Evolutionary conservation across 2,797 vertebrate species (phyloP).

Genomic region (Megalops cyprinoides): DNA sequence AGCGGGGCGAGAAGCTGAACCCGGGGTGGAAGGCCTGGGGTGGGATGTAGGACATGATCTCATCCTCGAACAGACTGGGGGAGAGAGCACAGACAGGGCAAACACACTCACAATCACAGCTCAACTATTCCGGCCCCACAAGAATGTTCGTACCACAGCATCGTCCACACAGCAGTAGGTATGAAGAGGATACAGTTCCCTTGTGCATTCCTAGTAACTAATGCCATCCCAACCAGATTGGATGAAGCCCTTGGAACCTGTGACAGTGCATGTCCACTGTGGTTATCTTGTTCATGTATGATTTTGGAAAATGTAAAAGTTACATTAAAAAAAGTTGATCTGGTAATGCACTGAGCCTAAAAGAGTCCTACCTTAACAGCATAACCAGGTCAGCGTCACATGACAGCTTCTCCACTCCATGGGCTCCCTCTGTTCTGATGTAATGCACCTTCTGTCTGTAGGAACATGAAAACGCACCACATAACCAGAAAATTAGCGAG

Average conservation of each 20-base stretch:
- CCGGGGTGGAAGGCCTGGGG: constrained; percentile 82
- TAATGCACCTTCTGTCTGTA: constrained; percentile 89
- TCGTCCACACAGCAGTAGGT: no score
- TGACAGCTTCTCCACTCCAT: constrained; percentile 84
- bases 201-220: no score
- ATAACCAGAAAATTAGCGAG: neutral
- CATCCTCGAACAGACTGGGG: constrained; percentile 87
- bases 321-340: neutral
- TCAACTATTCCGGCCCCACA: no score
- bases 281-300: no score
- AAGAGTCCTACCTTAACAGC: constrained; percentile 77
- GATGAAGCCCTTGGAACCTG: no score
- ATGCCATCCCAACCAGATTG: no score
- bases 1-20: constrained; percentile 86
- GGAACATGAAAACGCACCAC: neutral
- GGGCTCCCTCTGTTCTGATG: constrained; percentile 85
- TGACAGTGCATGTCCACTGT: no score
- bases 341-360: neutral
- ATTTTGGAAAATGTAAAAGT: no score
- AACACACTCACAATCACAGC: neutral
- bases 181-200: no score
- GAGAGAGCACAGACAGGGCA: constrained; percentile 52
- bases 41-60: constrained; percentile 87
- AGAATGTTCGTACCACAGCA: no score
- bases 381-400: constrained; percentile 90